Conservation (phyloP, 1,140 invertebrate species). For the Trachymyrmex cornetzi region DNA sequence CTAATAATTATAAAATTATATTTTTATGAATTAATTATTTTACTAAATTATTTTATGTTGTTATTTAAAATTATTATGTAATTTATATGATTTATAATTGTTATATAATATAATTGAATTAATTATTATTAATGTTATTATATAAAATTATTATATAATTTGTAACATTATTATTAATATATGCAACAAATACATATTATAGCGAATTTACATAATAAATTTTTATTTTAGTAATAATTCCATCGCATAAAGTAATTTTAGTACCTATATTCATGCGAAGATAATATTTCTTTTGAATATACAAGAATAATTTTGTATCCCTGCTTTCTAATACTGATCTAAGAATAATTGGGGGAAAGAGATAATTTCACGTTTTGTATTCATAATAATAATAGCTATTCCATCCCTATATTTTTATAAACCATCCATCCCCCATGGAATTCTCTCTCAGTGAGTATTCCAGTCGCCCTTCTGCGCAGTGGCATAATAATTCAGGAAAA, state of each 20-base stretch:
- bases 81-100: neutral
- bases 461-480: slow-evolving; percentile 15
- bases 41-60: neutral
- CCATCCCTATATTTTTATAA: slow-evolving; percentile 37
- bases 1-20: neutral
- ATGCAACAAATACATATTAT: neutral
- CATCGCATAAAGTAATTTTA: neutral
- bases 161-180: neutral
- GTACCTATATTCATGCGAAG: neutral
- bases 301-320: neutral
- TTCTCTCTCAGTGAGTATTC: slow-evolving; percentile 62
- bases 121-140: neutral
- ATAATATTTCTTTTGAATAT: neutral
- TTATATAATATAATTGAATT: neutral
- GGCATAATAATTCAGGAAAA: slow-evolving; percentile 73
- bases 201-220: neutral
- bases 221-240: neutral
- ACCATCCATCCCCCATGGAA: slow-evolving; percentile 28
- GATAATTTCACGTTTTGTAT: slow-evolving; percentile 12
- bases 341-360: neutral
- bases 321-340: neutral
- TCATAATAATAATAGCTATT: slow-evolving; percentile 30
- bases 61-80: neutral
- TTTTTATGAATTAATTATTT: neutral
- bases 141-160: neutral